These are phyloP conservation scores for Smittia sp. DNA, from an alignment of 2,888 invertebrate genomes.

Conservation along the genomic window DNA sequence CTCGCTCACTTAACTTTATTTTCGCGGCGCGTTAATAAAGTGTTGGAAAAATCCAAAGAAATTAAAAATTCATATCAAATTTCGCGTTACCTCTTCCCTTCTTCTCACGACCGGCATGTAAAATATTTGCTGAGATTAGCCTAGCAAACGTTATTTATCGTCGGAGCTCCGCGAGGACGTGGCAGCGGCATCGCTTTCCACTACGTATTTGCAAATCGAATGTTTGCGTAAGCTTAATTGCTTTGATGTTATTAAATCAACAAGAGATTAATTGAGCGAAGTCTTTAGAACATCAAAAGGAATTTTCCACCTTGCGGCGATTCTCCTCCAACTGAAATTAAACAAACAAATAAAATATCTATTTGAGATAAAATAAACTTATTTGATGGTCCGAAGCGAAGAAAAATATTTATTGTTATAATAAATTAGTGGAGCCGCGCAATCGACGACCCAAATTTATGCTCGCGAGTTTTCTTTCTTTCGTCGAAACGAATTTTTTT, in stretches of 20 bases:
- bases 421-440: slow-evolving; percentile 25
- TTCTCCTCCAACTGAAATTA: not conserved
- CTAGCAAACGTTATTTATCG: not conserved
- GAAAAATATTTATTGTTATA: slow-evolving; percentile 37
- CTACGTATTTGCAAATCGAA: slow-evolving; percentile 7
- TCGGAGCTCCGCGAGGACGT: not conserved
- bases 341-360: not conserved
- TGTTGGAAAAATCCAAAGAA: slow-evolving; percentile 3
- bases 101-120: slow-evolving; percentile 7
- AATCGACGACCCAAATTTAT: slow-evolving; percentile 25
- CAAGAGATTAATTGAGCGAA: not conserved
- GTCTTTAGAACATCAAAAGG: not conserved
- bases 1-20: not conserved
- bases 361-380: too few relatives aligned
- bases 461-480: slow-evolving; percentile 15
- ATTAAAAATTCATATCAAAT: slow-evolving; percentile 36
- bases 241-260: slow-evolving; percentile 27
- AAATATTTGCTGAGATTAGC: not conserved
- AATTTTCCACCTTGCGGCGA: not conserved
- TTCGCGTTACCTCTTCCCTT: not conserved
- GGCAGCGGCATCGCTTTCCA: not conserved
- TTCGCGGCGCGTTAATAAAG: not conserved
- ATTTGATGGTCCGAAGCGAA: slow-evolving; percentile 11
- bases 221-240: slow-evolving; percentile 3
- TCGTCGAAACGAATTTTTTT: not conserved